Evolutionary conservation across 2,113 vertebrate genomes (phyloP).

Genomic region (Ctenomys sociabilis): DNA sequence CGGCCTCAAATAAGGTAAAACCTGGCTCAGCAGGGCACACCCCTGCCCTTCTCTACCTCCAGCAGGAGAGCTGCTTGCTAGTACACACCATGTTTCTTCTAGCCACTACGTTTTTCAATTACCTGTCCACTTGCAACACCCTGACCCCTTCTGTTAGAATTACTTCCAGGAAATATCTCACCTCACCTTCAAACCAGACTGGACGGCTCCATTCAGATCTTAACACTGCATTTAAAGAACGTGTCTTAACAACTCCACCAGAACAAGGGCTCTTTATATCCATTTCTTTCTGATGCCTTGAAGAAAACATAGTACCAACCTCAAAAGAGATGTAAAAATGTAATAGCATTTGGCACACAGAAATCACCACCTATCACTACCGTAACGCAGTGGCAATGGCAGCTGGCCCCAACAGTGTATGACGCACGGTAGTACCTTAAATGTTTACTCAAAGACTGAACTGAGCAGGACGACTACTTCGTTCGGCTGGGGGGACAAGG

Average conservation of each 20-base stretch:
- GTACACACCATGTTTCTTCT: not conserved
- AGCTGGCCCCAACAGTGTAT: not conserved
- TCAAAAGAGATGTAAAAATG: not conserved
- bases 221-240: not conserved
- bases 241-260: not conserved
- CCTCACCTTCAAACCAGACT: slow-evolving; percentile 43
- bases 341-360: not conserved
- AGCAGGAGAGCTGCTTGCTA: not conserved
- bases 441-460: not conserved
- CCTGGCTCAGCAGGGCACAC: not conserved
- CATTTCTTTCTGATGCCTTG: not conserved
- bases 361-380: not conserved
- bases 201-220: not conserved
- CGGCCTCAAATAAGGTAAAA: not conserved
- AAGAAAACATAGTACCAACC: not conserved
- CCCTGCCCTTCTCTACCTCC: not conserved
- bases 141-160: not conserved
- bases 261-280: not conserved
- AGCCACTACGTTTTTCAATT: not conserved
- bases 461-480: not conserved
- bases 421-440: not conserved
- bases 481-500: not conserved
- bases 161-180: slow-evolving; percentile 15
- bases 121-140: not conserved
- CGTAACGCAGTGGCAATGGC: not conserved